A percentile compares a stretch with the other conserved stretches of the same genome.
These are phyloP conservation scores for Drosophila engyochracea DNA, from an alignment of 2,888 invertebrate genomes.

Conservation along the genomic window DNA sequence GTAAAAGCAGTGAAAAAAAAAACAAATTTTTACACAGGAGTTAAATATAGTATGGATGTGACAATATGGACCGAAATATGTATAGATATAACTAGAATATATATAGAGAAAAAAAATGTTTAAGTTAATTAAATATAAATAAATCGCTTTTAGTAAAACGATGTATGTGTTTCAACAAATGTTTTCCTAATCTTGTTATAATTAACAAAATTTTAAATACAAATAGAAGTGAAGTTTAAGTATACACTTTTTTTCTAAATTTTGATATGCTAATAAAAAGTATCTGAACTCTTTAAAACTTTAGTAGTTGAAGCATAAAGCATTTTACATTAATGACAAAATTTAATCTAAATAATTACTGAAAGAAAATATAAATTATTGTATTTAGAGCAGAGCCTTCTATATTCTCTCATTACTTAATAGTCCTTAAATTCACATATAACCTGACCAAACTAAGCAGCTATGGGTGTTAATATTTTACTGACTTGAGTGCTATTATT, in stretches of 20 bases:
- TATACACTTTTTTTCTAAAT: too few species aligned
- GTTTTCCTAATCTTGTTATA: not conserved
- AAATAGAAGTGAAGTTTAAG: not conserved
- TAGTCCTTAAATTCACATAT: not conserved
- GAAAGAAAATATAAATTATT: not conserved
- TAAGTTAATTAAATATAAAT: not conserved
- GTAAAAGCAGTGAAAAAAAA: not conserved
- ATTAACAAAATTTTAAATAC: fast-evolving
- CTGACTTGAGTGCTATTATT: not conserved
- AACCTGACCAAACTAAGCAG: not conserved
- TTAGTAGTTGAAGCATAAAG: not conserved
- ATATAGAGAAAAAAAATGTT: not conserved
- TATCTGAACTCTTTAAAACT: not conserved
- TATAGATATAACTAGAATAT: not conserved
- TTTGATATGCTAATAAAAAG: too few species aligned
- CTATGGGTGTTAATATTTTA: not conserved
- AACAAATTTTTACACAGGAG: not conserved
- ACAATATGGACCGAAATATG: not conserved
- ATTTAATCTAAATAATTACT: not conserved
- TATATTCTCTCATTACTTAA: not conserved
- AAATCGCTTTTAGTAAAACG: not conserved
- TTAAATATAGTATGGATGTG: not conserved
- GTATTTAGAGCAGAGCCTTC: not conserved
- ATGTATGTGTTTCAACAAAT: not conserved
- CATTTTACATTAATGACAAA: not conserved